Percentiles rank a stretch among this genome's conserved stretches.
phyloP scores from a whole-genome alignment of 2,113 vertebrate genomes.

The Thunnus thynnus region DNA sequence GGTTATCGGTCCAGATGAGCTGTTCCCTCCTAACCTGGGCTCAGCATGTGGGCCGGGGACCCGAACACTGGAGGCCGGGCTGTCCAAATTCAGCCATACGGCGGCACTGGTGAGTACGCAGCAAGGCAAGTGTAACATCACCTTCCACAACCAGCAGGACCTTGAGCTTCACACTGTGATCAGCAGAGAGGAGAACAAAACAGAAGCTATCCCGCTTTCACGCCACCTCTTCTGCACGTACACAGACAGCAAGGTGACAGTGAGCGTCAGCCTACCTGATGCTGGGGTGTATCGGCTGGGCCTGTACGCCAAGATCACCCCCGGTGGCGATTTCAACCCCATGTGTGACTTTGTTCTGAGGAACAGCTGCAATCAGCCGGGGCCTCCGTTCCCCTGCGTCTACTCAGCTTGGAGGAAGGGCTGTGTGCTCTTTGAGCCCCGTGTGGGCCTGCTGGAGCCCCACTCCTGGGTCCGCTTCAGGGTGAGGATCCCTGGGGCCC shows the following conservation, averaged over 20 bases:
- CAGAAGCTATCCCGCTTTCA: slow-evolving; percentile 64
- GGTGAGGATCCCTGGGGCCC: slow-evolving; percentile 83
- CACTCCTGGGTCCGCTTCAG: slow-evolving; percentile 84
- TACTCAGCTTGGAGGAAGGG: slow-evolving; percentile 85
- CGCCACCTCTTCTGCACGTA: slow-evolving; percentile 85
- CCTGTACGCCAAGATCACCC: slow-evolving; percentile 76
- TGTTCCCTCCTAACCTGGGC: slow-evolving; percentile 83
- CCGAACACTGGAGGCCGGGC: slow-evolving; percentile 75
- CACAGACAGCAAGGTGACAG: slow-evolving; percentile 84
- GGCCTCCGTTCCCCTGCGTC: slow-evolving; percentile 84
- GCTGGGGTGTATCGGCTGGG: slow-evolving; percentile 82
- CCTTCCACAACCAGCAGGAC: slow-evolving; percentile 71
- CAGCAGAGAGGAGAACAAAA: slow-evolving; percentile 61
- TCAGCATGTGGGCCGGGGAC: slow-evolving; percentile 83
- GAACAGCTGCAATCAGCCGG: slow-evolving; percentile 71
- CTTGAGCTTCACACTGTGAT: slow-evolving; percentile 71
- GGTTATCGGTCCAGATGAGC: slow-evolving; percentile 58
- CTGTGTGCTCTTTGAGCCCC: slow-evolving; percentile 87
- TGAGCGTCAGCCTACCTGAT: slow-evolving; percentile 76
- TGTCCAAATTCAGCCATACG: slow-evolving; percentile 84
- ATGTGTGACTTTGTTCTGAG: slow-evolving; percentile 85
- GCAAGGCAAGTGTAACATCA: slow-evolving; percentile 87
- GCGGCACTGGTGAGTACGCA: slow-evolving; percentile 80
- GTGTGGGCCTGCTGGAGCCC: slow-evolving; percentile 82
- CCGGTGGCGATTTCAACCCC: slow-evolving; percentile 76